These are phyloP conservation scores for Lontra canadensis DNA, from an alignment of 2,113 vertebrate species.

Conservation along the genomic window DNA sequence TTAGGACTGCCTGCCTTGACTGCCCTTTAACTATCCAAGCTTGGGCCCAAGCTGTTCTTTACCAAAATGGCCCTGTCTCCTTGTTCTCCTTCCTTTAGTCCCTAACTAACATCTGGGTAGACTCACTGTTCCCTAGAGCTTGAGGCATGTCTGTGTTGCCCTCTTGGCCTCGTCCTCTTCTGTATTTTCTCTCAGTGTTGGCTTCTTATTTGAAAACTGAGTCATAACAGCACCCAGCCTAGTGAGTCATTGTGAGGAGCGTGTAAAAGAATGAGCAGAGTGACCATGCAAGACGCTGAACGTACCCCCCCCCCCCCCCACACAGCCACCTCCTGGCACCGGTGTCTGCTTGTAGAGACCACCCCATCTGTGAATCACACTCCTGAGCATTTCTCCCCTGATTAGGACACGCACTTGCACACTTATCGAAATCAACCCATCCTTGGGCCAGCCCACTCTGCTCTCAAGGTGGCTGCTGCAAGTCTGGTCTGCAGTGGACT, in stretches of 20 bases:
- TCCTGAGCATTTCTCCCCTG: not conserved
- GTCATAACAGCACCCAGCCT: not conserved
- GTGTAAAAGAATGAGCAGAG: not conserved
- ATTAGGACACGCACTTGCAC: accelerated
- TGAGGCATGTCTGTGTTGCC: not conserved
- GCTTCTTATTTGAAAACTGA: not conserved
- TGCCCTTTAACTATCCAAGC: not conserved
- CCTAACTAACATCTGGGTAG: not conserved
- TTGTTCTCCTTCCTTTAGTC: not conserved
- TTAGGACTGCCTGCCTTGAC: not conserved
- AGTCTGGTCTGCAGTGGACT: not conserved
- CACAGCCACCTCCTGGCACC: no score
- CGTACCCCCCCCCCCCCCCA: accelerated
- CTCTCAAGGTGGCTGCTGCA: not conserved
- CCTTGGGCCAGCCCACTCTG: not conserved
- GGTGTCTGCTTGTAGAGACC: not conserved
- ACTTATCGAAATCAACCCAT: not conserved
- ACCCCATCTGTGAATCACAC: not conserved
- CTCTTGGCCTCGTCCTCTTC: not conserved
- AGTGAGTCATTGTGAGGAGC: not conserved
- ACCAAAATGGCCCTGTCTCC: not conserved
- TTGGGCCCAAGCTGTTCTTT: not conserved
- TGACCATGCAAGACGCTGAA: not conserved
- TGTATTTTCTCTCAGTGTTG: not conserved
- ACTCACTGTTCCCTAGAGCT: not conserved